Evolutionary conservation across 2,888 invertebrate genomes (phyloP).

Genomic region (Scotopteryx bipunctaria): DNA sequence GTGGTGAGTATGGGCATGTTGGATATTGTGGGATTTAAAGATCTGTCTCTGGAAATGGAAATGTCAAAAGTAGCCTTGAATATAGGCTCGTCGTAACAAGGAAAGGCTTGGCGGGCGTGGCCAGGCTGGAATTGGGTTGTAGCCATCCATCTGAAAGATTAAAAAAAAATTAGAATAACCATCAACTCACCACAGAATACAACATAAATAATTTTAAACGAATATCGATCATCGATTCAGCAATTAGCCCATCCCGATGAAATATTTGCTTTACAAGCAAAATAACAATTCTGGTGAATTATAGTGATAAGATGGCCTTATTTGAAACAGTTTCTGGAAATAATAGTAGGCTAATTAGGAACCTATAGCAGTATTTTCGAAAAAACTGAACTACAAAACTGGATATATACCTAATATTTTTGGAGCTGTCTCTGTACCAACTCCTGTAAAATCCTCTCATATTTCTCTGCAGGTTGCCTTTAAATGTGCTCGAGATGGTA

Average conservation of each 20-base stretch:
- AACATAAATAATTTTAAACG: too few relatives aligned
- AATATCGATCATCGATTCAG: too few relatives aligned
- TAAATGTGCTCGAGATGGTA: conserved; percentile 85
- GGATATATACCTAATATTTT: background rate
- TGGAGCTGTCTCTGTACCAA: conserved; percentile 85
- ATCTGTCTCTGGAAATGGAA: conserved; percentile 82
- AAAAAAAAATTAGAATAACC: background rate
- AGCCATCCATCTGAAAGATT: conserved; percentile 85
- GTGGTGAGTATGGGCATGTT: conserved; percentile 85
- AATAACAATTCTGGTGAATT: too few relatives aligned
- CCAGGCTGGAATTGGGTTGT: conserved; percentile 92
- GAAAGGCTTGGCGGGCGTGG: conserved; percentile 91
- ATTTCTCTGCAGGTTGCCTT: conserved; percentile 87
- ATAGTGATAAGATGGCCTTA: too few relatives aligned
- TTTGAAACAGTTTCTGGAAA: too few relatives aligned
- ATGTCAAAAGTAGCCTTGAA: conserved; percentile 91
- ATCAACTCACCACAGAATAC: too few relatives aligned
- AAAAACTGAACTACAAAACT: background rate
- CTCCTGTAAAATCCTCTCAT: conserved; percentile 92
- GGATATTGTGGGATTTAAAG: conserved; percentile 81
- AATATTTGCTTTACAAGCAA: too few relatives aligned
- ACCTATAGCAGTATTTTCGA: background rate
- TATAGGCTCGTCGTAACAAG: conserved; percentile 93
- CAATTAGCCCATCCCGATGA: too few relatives aligned
- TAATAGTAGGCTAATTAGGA: too few relatives aligned